Percentiles rank a stretch among this genome's conserved stretches.
These are phyloP conservation scores for Phasia obesa DNA, from an alignment of 2,888 invertebrate genomes.

Conservation along the genomic window DNA sequence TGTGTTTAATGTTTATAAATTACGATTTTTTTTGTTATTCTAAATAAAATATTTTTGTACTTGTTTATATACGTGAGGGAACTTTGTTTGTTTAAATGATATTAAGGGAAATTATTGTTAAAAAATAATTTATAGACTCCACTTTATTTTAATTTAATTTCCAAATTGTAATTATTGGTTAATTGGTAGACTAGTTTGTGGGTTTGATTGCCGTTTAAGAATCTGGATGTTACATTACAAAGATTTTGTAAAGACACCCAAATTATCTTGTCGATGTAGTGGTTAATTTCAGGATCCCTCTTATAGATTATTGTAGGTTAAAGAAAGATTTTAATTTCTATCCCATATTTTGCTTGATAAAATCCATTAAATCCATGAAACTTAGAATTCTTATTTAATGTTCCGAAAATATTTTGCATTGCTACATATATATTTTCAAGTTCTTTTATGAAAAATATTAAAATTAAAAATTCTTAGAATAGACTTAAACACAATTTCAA, in stretches of 20 bases:
- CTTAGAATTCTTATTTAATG: too few species aligned
- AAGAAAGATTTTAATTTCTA: too few species aligned
- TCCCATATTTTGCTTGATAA: too few species aligned
- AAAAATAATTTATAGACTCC: not conserved
- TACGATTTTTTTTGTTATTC: slow-evolving; percentile 48
- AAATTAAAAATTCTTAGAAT: slow-evolving; percentile 38
- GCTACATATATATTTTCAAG: not conserved
- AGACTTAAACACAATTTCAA: slow-evolving; percentile 9
- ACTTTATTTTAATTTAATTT: not conserved
- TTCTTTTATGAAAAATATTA: slow-evolving; percentile 5
- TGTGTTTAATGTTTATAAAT: slow-evolving; percentile 69
- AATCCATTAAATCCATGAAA: too few species aligned
- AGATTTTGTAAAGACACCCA: too few species aligned
- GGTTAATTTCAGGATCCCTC: too few species aligned
- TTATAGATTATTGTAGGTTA: too few species aligned
- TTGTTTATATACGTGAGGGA: not conserved
- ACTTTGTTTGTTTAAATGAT: slow-evolving; percentile 3
- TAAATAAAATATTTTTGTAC: slow-evolving; percentile 5
- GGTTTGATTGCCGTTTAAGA: too few species aligned
- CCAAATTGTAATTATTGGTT: not conserved
- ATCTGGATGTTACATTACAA: too few species aligned
- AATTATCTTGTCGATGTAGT: too few species aligned
- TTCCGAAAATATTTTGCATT: too few species aligned
- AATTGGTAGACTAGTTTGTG: too few species aligned
- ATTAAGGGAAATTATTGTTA: not conserved